These are phyloP conservation scores for Epizoanthus scotinus DNA, from an alignment of 92 coral and sea anemone genomes.

Conservation along the genomic window DNA sequence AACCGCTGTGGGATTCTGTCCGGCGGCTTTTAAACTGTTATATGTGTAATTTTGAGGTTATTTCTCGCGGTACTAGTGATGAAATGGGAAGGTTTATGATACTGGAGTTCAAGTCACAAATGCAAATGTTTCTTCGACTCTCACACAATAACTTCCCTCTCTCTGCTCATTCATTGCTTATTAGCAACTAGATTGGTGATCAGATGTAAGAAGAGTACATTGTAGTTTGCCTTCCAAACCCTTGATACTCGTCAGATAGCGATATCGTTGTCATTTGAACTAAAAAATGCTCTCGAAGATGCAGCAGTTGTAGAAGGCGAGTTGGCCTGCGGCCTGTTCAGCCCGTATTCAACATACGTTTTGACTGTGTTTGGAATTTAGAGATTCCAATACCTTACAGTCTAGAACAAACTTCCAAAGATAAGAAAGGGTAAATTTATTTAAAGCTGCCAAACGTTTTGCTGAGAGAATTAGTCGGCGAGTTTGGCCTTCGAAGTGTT, in stretches of 20 bases:
- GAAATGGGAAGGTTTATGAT: slow-evolving; percentile 13
- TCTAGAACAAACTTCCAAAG: not conserved
- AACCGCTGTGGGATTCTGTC: slow-evolving; percentile 2
- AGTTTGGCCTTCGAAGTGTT: not conserved
- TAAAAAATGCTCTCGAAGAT: not conserved
- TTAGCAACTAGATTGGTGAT: not conserved
- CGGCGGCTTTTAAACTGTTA: not conserved
- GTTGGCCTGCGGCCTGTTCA: slow-evolving; percentile 28
- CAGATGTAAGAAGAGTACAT: not conserved
- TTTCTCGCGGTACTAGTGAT: not conserved
- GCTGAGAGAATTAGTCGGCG: not conserved
- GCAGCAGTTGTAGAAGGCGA: slow-evolving; percentile 16
- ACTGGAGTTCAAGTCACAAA: slow-evolving; percentile 17
- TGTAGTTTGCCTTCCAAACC: not conserved
- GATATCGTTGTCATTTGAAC: not conserved
- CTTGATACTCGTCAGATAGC: not conserved
- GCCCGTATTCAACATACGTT: slow-evolving; percentile 7
- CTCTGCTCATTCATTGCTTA: slow-evolving; percentile 44
- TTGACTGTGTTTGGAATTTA: not conserved
- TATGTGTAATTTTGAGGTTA: not conserved
- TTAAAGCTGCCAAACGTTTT: not conserved
- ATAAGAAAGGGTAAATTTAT: not conserved
- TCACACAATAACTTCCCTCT: slow-evolving; percentile 47
- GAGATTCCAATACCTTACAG: not conserved
- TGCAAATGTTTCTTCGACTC: slow-evolving; percentile 43